phyloP scores from a whole-genome alignment of 2,113 vertebrate genomes.

The Apodemus speciosus region DNA sequence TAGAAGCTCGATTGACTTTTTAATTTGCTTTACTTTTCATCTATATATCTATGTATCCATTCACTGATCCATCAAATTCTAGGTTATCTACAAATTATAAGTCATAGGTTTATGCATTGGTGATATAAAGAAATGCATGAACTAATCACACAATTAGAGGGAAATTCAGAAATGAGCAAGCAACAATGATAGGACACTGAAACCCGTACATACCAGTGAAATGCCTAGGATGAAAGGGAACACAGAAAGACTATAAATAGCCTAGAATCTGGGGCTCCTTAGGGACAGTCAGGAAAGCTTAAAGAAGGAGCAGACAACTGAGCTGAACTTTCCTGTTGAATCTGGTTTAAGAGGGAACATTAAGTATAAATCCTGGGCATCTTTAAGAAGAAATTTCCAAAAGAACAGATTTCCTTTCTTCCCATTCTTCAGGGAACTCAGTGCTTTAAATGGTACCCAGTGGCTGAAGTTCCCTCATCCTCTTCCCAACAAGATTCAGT shows the following conservation, averaged over 20 bases:
- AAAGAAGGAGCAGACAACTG: neutral
- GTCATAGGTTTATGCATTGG: rapidly evolving
- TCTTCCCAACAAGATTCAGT: conserved; percentile 19
- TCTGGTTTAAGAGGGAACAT: neutral
- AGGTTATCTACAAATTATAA: neutral
- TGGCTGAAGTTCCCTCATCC: neutral
- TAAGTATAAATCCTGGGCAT: neutral
- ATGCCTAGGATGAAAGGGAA: neutral
- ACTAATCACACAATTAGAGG: neutral
- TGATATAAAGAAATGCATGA: neutral
- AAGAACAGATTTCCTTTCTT: conserved; percentile 39
- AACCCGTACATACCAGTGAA: neutral
- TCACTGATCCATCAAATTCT: neutral
- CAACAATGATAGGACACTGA: neutral
- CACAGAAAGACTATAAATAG: neutral
- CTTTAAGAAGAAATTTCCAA: conserved; percentile 47
- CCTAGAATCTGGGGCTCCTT: neutral
- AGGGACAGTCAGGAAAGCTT: neutral
- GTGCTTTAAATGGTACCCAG: conserved; percentile 43
- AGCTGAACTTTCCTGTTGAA: neutral
- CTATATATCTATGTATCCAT: neutral
- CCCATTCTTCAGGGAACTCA: conserved; percentile 48
- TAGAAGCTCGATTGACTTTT: neutral
- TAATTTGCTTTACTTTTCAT: neutral
- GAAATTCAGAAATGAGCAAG: neutral